Evolutionary conservation across 2,797 vertebrate genomes (phyloP).

Genomic region (Peromyscus eremicus): DNA sequence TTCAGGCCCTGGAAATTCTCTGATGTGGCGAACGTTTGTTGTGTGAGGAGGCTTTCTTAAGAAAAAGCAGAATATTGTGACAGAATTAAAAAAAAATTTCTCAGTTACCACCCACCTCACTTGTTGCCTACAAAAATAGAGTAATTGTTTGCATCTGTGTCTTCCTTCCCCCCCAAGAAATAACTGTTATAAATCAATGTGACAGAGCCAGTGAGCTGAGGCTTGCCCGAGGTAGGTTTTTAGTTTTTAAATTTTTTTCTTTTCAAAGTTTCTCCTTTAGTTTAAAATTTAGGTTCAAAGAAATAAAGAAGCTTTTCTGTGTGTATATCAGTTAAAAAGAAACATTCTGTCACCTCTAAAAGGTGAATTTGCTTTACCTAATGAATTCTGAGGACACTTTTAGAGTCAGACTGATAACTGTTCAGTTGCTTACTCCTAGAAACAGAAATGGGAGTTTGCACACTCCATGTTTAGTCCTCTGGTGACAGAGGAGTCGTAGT

Average conservation of each 20-base stretch:
- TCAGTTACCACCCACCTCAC: conserved; percentile 94
- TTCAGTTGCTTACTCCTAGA: conserved; percentile 65
- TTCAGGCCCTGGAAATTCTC: conserved; percentile 92
- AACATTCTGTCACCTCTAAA: conserved; percentile 45
- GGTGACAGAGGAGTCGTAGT: background rate
- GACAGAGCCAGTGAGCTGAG: conserved; percentile 84
- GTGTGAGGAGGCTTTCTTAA: conserved; percentile 91
- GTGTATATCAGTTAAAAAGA: conserved; percentile 49
- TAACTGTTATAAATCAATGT: conserved; percentile 92
- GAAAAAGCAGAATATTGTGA: conserved; percentile 91
- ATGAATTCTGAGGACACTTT: conserved; percentile 1
- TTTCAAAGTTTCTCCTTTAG: conserved; percentile 61
- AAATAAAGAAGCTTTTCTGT: conserved; percentile 63
- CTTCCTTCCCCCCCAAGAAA: conserved; percentile 89
- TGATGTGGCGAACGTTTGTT: conserved; percentile 97
- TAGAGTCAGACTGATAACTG: conserved; percentile 51
- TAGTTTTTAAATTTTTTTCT: background rate
- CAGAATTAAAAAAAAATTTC: conserved; percentile 89
- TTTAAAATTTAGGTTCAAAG: conserved; percentile 67
- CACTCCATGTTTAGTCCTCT: conserved; percentile 41
- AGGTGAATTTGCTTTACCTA: conserved; percentile 55
- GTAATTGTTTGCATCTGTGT: conserved; percentile 95
- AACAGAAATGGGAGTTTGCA: conserved; percentile 64
- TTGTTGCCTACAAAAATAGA: conserved; percentile 94
- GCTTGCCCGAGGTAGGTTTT: conserved; percentile 81